A percentile compares a stretch with the other conserved stretches of the same genome.
Evolutionary conservation across 2,888 invertebrate species (phyloP).

Genomic region (Drosophila ezoana): DNA sequence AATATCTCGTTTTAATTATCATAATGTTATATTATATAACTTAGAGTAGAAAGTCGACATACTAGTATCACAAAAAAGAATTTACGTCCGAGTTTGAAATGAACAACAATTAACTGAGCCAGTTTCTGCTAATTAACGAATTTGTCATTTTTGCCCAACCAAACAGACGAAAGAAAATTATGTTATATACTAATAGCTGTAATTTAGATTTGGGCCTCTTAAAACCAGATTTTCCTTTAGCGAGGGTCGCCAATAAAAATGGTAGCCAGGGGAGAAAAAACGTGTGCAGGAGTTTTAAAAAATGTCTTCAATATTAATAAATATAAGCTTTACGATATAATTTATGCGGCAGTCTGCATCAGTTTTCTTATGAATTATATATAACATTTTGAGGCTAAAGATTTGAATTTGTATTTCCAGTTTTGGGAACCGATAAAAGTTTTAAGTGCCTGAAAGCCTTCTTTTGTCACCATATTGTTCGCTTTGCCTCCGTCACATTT

Average conservation of each 20-base stretch:
- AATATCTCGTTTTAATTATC: background rate
- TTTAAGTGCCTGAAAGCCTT: conserved; percentile 28
- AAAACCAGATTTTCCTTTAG: conserved; percentile 21
- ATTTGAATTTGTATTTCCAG: conserved; percentile 58
- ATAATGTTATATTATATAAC: conserved; percentile 13
- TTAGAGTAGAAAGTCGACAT: conserved; percentile 38
- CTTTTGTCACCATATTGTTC: conserved; percentile 15
- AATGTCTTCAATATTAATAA: conserved; percentile 28
- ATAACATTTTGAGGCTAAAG: conserved; percentile 49
- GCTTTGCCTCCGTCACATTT: background rate
- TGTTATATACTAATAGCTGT: conserved; percentile 18
- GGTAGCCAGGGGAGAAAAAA: conserved; percentile 11
- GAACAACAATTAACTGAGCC: conserved; percentile 54
- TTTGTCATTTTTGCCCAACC: conserved; percentile 64
- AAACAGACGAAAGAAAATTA: conserved; percentile 19
- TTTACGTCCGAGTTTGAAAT: conserved; percentile 1
- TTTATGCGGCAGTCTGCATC: conserved; percentile 34
- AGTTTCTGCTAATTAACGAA: conserved; percentile 70
- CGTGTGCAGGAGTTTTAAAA: conserved; percentile 23
- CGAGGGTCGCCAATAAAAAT: conserved; percentile 3
- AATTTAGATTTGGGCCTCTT: conserved; percentile 21
- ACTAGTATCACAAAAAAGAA: conserved; percentile 15
- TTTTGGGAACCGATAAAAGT: conserved; percentile 39
- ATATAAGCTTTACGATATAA: conserved; percentile 20
- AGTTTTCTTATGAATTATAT: conserved; percentile 52